phyloP scores from a whole-genome alignment of 2,113 vertebrate species.

The Barbus barbus region DNA sequence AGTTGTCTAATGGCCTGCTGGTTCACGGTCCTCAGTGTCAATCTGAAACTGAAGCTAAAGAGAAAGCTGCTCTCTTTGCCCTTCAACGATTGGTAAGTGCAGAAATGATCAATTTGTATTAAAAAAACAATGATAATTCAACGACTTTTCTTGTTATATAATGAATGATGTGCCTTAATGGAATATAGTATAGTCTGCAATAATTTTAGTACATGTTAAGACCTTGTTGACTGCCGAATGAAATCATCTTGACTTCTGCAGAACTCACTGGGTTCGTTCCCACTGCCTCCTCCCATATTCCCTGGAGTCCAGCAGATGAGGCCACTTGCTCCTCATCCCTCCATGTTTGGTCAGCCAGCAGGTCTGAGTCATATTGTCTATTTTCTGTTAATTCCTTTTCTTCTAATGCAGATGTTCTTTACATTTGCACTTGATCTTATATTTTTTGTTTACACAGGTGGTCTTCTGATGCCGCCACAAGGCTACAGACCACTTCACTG shows the following conservation, averaged over 20 bases:
- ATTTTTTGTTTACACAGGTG: slow-evolving; percentile 56
- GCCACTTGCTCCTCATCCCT: slow-evolving; percentile 70
- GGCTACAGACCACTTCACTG: slow-evolving; percentile 81
- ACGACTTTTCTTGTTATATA: too few relatives aligned
- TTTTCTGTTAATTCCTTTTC: neutral
- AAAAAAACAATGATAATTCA: too few relatives aligned
- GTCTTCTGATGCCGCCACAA: slow-evolving; percentile 80
- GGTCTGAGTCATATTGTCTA: slow-evolving; percentile 67
- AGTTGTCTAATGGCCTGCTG: slow-evolving; percentile 87
- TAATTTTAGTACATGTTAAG: neutral
- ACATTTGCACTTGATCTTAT: neutral
- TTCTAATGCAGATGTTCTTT: neutral
- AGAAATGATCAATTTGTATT: neutral
- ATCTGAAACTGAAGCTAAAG: slow-evolving; percentile 91
- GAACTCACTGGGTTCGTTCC: slow-evolving; percentile 86
- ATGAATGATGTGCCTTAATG: neutral
- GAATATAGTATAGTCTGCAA: neutral
- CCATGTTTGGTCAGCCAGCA: slow-evolving; percentile 75
- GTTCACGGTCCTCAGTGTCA: slow-evolving; percentile 91
- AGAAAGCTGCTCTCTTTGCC: slow-evolving; percentile 89
- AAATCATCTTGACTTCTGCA: slow-evolving; percentile 53
- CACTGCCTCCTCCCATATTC: slow-evolving; percentile 83
- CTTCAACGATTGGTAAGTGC: slow-evolving; percentile 86
- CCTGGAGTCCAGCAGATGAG: slow-evolving; percentile 80
- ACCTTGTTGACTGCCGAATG: slow-evolving; percentile 14